These are phyloP conservation scores for Lobophora halterata DNA, from an alignment of 2,888 invertebrate genomes.

Conservation along the genomic window DNA sequence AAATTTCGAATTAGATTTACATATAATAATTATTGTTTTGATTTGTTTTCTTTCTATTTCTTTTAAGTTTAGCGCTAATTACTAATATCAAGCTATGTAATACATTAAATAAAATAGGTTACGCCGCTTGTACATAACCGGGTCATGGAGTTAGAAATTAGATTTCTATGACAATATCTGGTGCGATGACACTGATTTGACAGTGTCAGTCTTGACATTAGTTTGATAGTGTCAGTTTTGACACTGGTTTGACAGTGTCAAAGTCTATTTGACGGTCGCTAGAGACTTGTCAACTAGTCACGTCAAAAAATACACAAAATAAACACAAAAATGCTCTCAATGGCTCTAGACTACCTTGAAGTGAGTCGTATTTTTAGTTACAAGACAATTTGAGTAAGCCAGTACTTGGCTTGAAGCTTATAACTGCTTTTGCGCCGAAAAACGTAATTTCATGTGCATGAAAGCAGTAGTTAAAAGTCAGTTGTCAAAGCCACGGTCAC, in stretches of 20 bases:
- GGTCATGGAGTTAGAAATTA: constrained; percentile 24
- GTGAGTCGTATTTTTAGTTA: no score
- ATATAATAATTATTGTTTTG: background rate
- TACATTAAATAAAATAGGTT: constrained; percentile 18
- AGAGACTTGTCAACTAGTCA: no score
- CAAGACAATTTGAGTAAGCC: no score
- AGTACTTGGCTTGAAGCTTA: no score
- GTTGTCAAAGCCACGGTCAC: no score
- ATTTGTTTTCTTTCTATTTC: constrained; percentile 18
- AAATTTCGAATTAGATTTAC: background rate
- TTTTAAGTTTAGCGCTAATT: constrained; percentile 30
- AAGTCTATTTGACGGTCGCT: no score
- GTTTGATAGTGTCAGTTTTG: constrained; percentile 5
- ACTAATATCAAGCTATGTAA: constrained; percentile 20
- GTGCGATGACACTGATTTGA: constrained; percentile 22
- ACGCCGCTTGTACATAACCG: constrained; percentile 28
- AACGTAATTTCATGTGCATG: no score
- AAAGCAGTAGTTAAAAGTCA: no score
- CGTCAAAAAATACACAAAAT: no score
- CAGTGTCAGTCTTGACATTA: constrained; percentile 19
- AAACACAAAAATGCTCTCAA: no score
- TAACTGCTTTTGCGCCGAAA: no score
- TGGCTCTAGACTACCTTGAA: no score
- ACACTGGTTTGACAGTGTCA: constrained; percentile 16
- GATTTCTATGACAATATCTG: constrained; percentile 22